These are phyloP conservation scores for Cephus pulcher DNA, from an alignment of 2,888 invertebrate species.

Conservation along the genomic window DNA sequence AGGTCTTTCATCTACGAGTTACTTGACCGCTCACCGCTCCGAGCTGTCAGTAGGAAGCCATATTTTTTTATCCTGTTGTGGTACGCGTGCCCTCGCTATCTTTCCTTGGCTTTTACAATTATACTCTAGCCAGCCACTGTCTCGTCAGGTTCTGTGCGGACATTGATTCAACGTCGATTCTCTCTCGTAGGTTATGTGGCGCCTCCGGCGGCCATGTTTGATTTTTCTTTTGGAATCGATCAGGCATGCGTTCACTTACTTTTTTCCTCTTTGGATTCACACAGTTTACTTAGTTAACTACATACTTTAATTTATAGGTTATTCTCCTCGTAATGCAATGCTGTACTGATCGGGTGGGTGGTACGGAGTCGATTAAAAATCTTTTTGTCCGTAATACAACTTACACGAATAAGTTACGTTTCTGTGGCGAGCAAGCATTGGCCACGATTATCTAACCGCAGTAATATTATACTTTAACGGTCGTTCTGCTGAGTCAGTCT, in stretches of 20 bases:
- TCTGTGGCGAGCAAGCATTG: background rate
- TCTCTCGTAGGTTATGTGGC: background rate
- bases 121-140: background rate
- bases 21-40: constrained; percentile 1
- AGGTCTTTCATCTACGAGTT: background rate
- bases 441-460: background rate
- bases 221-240: background rate
- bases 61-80: background rate
- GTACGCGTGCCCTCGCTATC: background rate
- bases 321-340: background rate
- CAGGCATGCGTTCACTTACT: background rate
- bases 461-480: background rate
- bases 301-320: background rate
- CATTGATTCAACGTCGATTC: background rate
- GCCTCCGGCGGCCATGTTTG: background rate
- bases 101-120: background rate
- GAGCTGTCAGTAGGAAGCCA: background rate
- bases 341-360: background rate
- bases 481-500: background rate
- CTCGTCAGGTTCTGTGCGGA: background rate
- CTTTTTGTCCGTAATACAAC: background rate
- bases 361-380: background rate
- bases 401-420: background rate
- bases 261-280: background rate
- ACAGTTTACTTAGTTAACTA: background rate